Percentiles rank a stretch among this genome's conserved stretches.
These are phyloP conservation scores for Nycticryphes semicollaris DNA, from an alignment of 2,113 vertebrate species.

Conservation along the genomic window DNA sequence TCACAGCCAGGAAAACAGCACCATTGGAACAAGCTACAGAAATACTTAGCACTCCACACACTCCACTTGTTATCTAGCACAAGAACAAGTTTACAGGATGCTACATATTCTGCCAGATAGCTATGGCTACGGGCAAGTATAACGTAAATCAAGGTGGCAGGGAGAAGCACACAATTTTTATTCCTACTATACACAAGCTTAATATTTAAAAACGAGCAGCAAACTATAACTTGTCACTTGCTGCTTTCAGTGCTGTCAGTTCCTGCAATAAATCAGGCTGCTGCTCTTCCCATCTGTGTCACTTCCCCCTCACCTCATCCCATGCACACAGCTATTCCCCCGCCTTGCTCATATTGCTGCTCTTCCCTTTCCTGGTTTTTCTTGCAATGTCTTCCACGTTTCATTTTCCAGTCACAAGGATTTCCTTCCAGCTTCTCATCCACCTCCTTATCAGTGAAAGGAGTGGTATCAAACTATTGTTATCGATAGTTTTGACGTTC, in stretches of 20 bases:
- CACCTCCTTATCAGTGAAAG: background rate
- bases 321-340: background rate
- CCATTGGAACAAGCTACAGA: background rate
- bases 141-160: background rate
- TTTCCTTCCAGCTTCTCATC: background rate
- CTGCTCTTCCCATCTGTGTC: background rate
- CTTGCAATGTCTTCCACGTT: background rate
- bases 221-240: background rate
- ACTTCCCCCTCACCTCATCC: background rate
- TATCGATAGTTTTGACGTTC: background rate
- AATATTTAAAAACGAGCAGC: background rate
- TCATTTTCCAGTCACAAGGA: background rate
- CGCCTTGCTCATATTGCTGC: background rate
- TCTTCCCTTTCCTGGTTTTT: background rate
- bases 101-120: background rate
- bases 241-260: background rate
- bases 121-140: background rate
- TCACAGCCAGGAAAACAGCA: background rate
- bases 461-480: background rate
- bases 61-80: background rate
- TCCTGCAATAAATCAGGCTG: background rate
- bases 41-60: background rate
- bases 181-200: background rate
- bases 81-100: background rate
- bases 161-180: background rate